Conservation (phyloP, 2,797 vertebrate species). For the Ceryle rudis region DNA sequence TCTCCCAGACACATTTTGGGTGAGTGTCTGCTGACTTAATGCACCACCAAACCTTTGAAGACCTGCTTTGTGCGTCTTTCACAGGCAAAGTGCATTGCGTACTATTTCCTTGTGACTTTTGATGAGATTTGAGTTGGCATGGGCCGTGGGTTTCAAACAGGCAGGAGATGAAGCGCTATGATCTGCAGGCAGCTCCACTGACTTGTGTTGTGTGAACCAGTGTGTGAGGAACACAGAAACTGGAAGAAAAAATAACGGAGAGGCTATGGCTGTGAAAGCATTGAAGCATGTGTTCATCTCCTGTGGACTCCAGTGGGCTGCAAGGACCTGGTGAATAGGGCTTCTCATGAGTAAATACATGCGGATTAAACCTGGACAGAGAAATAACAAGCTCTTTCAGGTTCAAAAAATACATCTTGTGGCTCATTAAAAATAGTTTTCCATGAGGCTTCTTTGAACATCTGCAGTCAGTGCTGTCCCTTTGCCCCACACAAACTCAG, state of each 20-base stretch:
- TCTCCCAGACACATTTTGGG: not conserved
- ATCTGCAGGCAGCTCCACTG: not conserved
- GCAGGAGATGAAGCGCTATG: not conserved
- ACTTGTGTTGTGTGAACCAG: not conserved
- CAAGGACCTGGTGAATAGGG: not conserved
- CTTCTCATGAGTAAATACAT: not conserved
- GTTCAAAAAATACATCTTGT: not conserved
- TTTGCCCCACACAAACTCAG: not conserved
- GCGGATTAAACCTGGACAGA: not conserved
- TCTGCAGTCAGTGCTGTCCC: not conserved
- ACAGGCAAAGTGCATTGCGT: rapidly evolving
- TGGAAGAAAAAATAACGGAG: not conserved
- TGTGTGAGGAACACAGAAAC: not conserved
- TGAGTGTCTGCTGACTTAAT: not conserved
- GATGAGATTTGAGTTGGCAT: conserved; percentile 11
- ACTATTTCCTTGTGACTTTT: not conserved
- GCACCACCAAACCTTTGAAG: not conserved
- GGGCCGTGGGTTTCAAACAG: not conserved
- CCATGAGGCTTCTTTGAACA: not conserved
- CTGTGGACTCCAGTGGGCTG: not conserved
- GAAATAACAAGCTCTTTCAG: not conserved
- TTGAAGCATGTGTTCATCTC: not conserved
- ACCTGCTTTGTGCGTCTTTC: not conserved
- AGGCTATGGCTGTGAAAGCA: not conserved
- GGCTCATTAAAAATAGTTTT: not conserved